Percentiles rank a stretch among this genome's conserved stretches.
Conservation (phyloP, 2,113 vertebrate species). For the Tringa solitaria region DNA sequence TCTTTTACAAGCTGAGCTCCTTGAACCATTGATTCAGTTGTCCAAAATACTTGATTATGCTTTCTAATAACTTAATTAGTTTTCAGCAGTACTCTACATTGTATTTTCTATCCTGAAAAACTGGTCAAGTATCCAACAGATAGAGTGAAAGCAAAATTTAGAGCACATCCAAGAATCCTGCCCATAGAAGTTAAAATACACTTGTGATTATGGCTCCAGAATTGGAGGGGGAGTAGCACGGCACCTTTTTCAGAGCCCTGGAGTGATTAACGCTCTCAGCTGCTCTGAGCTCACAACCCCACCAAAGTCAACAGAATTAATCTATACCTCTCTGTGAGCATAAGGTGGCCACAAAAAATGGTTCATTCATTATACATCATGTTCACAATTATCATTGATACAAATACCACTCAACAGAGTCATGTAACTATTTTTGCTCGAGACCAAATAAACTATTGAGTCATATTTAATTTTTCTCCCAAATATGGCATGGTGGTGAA, state of each 20-base stretch:
- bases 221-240: not conserved
- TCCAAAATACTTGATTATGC: not conserved
- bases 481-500: not conserved
- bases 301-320: not conserved
- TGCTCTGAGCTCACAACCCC: not conserved
- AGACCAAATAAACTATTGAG: not conserved
- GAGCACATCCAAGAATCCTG: not conserved
- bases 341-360: accelerated
- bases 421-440: not conserved
- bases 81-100: not conserved
- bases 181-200: not conserved
- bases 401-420: not conserved
- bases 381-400: not conserved
- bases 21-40: not conserved
- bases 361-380: not conserved
- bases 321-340: not conserved
- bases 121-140: not conserved
- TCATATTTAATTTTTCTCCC: not conserved
- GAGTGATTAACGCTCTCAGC: not conserved
- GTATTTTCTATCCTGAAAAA: not conserved
- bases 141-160: not conserved
- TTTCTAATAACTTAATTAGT: not conserved
- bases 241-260: not conserved
- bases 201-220: not conserved
- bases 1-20: not conserved